Percentiles rank a stretch among this genome's conserved stretches.
These are phyloP conservation scores for Augochlorella aurata DNA, from an alignment of 2,888 invertebrate genomes.

Conservation along the genomic window DNA sequence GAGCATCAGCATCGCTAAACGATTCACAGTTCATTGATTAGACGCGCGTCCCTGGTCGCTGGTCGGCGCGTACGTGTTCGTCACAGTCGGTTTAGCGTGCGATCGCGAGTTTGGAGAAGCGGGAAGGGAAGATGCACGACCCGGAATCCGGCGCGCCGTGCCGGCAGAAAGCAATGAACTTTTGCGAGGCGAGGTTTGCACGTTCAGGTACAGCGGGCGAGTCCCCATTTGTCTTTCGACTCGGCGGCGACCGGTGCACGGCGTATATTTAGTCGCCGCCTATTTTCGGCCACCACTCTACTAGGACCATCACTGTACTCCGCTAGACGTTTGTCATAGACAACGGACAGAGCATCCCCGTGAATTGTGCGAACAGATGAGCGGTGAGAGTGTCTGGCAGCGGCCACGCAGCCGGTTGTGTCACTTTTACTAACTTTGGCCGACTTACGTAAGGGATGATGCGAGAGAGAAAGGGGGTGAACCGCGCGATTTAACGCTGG, in stretches of 20 bases:
- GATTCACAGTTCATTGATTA: constrained; percentile 1
- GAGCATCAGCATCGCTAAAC: neutral
- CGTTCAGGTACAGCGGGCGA: constrained; percentile 60
- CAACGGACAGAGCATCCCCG: constrained; percentile 25
- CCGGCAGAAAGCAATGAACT: constrained; percentile 62
- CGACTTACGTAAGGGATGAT: constrained; percentile 47
- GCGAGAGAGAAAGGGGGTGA: constrained; percentile 16
- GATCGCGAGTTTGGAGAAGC: constrained; percentile 38
- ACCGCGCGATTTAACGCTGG: neutral
- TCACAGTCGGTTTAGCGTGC: neutral
- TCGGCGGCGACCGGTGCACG: constrained; percentile 54
- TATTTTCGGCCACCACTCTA: constrained; percentile 56
- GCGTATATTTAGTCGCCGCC: constrained; percentile 65
- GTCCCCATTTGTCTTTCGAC: constrained; percentile 65
- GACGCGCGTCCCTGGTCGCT: neutral
- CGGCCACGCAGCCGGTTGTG: constrained; percentile 14
- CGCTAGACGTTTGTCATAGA: constrained; percentile 58
- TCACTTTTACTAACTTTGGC: constrained; percentile 31
- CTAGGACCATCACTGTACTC: constrained; percentile 57
- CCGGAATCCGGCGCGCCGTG: constrained; percentile 45
- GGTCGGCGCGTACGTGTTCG: neutral
- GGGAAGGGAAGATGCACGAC: constrained; percentile 46
- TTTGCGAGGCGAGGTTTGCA: constrained; percentile 56
- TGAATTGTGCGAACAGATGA: constrained; percentile 47
- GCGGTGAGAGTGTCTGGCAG: constrained; percentile 33